A percentile compares a stretch with the other conserved stretches of the same genome.
These are phyloP conservation scores for Acanthurus lineatus DNA, from an alignment of 2,797 vertebrate genomes.

Conservation along the genomic window DNA sequence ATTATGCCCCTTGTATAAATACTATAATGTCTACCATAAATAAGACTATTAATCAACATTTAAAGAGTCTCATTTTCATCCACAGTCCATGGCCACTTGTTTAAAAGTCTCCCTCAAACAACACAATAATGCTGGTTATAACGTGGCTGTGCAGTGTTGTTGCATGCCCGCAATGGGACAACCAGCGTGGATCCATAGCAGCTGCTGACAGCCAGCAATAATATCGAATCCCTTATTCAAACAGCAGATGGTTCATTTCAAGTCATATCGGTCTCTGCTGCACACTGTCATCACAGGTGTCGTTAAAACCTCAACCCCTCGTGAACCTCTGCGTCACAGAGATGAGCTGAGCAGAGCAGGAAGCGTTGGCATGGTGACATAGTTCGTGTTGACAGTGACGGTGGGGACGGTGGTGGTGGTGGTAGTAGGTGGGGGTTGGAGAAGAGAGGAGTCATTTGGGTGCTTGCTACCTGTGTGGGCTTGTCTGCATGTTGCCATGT, in stretches of 20 bases:
- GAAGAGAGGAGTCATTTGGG: constrained; percentile 31
- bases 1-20: background rate
- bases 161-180: background rate
- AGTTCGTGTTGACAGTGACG: constrained; percentile 51
- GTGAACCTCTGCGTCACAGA: constrained; percentile 36
- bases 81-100: background rate
- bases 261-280: constrained; percentile 21
- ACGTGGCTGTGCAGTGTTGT: background rate
- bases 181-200: background rate
- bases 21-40: background rate
- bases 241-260: constrained; percentile 61
- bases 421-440: background rate
- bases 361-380: constrained; percentile 62
- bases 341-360: constrained; percentile 23
- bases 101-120: background rate
- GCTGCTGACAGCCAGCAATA: constrained; percentile 35
- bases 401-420: background rate
- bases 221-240: constrained; percentile 35
- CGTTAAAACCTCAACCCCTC: constrained; percentile 35
- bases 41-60: background rate
- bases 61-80: background rate
- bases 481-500: constrained; percentile 43
- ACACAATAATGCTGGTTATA: background rate
- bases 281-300: constrained; percentile 49
- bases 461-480: constrained; percentile 55